Base-by-base conservation (phyloP, 2,113 vertebrate species). In the Amphiprion ocellaris region DNA sequence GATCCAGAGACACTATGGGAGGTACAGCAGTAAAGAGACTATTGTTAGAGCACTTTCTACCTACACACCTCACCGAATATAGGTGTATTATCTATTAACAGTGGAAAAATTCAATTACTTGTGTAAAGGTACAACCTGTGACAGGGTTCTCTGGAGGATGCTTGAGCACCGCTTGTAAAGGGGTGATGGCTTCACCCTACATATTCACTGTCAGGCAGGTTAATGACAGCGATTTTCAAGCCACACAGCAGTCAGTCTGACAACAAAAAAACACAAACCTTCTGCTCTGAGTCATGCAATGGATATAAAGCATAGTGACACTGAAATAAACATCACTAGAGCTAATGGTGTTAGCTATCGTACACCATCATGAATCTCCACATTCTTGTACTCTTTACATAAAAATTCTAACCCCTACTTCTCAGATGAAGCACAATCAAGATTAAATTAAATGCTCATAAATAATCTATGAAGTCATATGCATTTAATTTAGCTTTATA, bases 1-100 rank as follows among this genome's bases (percentile, higher is more conserved):
- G 53, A 87, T 85, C 55, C 71, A 85, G 77, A 85, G 77, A 79
- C 33, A 50, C 61, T 52, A 52, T 70, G 56, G 26, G 68, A 66
- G 58, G 69, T 33, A 33, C 4, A 65, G 55, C 37, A 74, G 73
- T 73, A 86, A 89, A 72, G 16, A 33, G 81, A 62, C 78, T 66
- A 81, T 76, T 87, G 73, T 84, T 67, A 26, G 49, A 82, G 21
- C 6, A 0, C 52, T 68, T 23, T 70, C 52, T 74, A 24, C 7
- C 7, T 72, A 54, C 15, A 52, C 62, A 54, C 41, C 70, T 60
- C 26, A 49, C 53, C 44, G 16, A 69, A 39, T 50, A 70, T 37
- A 44, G 46, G 60, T 72, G 61, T 59, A 28, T 62, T 66, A 53
- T 50, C 17, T 30, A 54, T 54, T 50, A 74, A 65, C 41, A 21